A percentile compares a stretch with the other conserved stretches of the same genome.
phyloP scores from a whole-genome alignment of 2,797 vertebrate genomes.

The Tympanoctomys barrerae region DNA sequence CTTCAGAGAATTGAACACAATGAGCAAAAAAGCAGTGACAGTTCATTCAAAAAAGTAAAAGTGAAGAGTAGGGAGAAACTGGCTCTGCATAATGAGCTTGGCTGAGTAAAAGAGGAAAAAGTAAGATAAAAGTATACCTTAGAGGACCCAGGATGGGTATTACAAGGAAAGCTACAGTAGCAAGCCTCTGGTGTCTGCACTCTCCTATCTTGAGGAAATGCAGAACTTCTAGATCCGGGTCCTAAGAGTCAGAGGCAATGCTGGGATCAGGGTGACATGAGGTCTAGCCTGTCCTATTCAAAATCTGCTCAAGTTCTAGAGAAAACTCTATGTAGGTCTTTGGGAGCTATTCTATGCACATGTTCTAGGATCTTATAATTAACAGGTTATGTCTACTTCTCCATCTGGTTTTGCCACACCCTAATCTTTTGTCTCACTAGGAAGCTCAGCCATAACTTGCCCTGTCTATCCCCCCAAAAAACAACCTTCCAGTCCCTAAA shows the following conservation, averaged over 20 bases:
- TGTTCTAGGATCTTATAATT: background rate
- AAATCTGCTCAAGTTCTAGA: background rate
- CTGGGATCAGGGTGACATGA: background rate
- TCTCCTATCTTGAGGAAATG: background rate
- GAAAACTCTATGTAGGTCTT: background rate
- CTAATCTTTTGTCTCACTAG: background rate
- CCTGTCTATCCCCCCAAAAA: background rate
- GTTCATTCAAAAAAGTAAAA: background rate
- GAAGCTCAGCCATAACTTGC: background rate
- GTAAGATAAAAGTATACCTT: background rate
- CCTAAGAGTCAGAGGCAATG: background rate
- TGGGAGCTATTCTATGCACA: background rate
- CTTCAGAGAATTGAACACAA: background rate
- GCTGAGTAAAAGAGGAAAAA: background rate
- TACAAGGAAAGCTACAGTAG: background rate
- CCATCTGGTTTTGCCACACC: background rate
- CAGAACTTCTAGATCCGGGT: background rate
- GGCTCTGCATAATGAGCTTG: background rate
- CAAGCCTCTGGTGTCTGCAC: background rate
- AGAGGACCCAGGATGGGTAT: background rate
- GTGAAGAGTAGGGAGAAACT: background rate
- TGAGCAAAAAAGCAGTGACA: background rate
- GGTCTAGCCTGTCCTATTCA: background rate
- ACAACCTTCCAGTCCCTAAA: constrained; percentile 9
- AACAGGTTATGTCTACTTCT: background rate